Base-by-base conservation (phyloP, 2,888 invertebrate species). In the Blomia tropicalis region DNA sequence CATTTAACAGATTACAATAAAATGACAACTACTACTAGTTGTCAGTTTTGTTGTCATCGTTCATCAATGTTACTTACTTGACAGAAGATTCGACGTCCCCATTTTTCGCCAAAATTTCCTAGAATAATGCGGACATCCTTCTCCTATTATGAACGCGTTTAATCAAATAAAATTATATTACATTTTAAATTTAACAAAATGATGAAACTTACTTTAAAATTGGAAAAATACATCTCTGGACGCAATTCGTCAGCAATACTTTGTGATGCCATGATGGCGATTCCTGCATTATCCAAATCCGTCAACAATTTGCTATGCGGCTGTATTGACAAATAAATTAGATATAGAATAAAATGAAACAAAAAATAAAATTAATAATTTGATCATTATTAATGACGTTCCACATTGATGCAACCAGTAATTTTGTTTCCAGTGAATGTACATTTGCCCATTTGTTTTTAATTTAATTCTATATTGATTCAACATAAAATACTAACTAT, bases 111-210 rank as follows among this genome's bases (percentile, higher is more conserved):
- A 75, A 96, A 93, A 75, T 95, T 95, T 2, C 92, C 92, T 69
- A 96, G 77, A 69, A 96, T 91, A 63, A 98, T 90, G 64, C 95
- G 80, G 2, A 91, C 87, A 72, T 96, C 95, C 71, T 90, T 87
- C 68, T 87, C 86, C 69, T 86, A 51, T 7, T 11, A 36, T 11
- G 36, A n/a, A n/a, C n/a, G n/a, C n/a, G n/a, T n/a, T n/a, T n/a
- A n/a, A n/a, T n/a, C n/a, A n/a, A n/a, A n/a, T n/a, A n/a, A 4
- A 19, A 36, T 41, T 14, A 41, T 14, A 17, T 41, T 17, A 41
- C 41, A 14, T 17, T 41, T 41, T 41, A 14, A 17, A 17, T 41
- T 41, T 41, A 14, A 17, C n/a, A 23, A 4, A 4, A 4, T 58
- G 19, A 17, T 4, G 22, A 14, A 23, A 47, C 30, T 65, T 66